Evolutionary conservation across 2,113 vertebrate genomes (phyloP).

Genomic region (Taxidea taxus): DNA sequence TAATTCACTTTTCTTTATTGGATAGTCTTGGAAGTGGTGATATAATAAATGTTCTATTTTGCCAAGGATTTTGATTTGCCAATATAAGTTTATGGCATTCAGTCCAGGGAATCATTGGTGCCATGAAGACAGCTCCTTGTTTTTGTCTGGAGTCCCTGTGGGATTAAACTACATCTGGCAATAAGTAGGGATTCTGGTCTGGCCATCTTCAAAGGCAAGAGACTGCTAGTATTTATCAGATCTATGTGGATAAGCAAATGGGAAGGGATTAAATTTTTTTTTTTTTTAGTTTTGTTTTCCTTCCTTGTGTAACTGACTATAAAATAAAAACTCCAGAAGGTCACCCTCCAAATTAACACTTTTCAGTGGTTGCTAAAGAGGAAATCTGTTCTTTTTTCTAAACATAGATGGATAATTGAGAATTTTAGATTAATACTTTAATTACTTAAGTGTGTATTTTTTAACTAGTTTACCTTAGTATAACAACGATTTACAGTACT

Average conservation of each 20-base stretch:
- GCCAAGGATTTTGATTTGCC: slow-evolving; percentile 59
- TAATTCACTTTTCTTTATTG: slow-evolving; percentile 11
- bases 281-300: slow-evolving; percentile 39
- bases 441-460: slow-evolving; percentile 1
- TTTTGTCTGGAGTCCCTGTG: slow-evolving; percentile 59
- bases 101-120: slow-evolving; percentile 35
- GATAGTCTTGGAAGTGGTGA: slow-evolving; percentile 18
- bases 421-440: slow-evolving; percentile 22
- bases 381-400: slow-evolving; percentile 11
- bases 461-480: neutral
- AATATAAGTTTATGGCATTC: slow-evolving; percentile 39
- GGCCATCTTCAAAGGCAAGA: slow-evolving; percentile 72
- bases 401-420: neutral
- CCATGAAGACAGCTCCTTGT: slow-evolving; percentile 69
- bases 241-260: slow-evolving; percentile 72
- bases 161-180: slow-evolving; percentile 74
- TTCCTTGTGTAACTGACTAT: slow-evolving; percentile 48
- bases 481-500: neutral
- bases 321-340: slow-evolving; percentile 35
- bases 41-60: neutral
- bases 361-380: neutral
- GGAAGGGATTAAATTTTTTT: slow-evolving; percentile 28
- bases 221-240: slow-evolving; percentile 73
- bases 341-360: neutral
- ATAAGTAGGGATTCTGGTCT: slow-evolving; percentile 66